A percentile compares a stretch with the other conserved stretches of the same genome.
These are phyloP conservation scores for Sweltsa coloradensis DNA, from an alignment of 1,140 invertebrate genomes.

Conservation along the genomic window DNA sequence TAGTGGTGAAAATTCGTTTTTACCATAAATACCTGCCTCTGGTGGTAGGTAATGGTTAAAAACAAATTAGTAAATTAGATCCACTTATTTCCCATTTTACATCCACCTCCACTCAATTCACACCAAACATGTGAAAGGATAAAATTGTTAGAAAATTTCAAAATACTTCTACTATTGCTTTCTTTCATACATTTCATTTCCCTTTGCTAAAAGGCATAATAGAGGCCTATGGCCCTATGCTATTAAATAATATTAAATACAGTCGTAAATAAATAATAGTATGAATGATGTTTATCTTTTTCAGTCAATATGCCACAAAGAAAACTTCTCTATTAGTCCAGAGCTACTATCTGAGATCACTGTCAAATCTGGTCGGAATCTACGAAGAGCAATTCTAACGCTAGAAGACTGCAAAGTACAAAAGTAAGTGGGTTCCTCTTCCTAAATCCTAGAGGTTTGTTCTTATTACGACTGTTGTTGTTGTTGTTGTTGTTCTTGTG, in stretches of 20 bases:
- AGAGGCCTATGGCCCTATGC: background rate
- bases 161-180: no score
- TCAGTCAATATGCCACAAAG: slow-evolving; percentile 70
- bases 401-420: slow-evolving; percentile 89
- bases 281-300: slow-evolving; percentile 27
- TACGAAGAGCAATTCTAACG: slow-evolving; percentile 88
- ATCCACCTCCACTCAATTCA: no score
- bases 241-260: background rate
- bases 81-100: no score
- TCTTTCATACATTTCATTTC: no score
- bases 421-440: slow-evolving; percentile 39
- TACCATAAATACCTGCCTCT: no score
- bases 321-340: slow-evolving; percentile 63
- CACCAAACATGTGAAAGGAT: no score
- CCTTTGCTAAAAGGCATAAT: background rate
- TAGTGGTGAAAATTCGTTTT: no score
- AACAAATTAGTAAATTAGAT: no score
- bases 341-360: slow-evolving; percentile 71
- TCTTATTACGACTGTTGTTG: background rate
- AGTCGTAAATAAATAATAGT: background rate
- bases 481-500: background rate
- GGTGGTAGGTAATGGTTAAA: no score
- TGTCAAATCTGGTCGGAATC: slow-evolving; percentile 72
- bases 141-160: no score
- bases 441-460: background rate